phyloP scores from a whole-genome alignment of 2,113 vertebrate species.

The Tyrannus savana region DNA sequence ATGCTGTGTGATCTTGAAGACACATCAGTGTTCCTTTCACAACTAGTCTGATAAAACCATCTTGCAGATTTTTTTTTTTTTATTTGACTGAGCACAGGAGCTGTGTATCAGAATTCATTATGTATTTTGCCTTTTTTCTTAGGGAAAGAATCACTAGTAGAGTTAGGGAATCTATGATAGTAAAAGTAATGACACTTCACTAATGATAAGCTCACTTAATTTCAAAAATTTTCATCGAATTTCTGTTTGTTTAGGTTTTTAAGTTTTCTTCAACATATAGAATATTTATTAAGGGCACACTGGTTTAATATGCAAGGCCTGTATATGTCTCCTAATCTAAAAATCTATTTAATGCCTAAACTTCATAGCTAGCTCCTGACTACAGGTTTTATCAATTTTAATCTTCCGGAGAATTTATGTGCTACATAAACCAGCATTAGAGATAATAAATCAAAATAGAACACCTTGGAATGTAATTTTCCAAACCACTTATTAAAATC shows the following conservation, averaged over 20 bases:
- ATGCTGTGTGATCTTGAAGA: not conserved
- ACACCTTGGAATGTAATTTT: slow-evolving; percentile 42
- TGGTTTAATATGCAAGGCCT: slow-evolving; percentile 11
- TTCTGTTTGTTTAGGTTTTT: not conserved
- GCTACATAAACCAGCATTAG: not conserved
- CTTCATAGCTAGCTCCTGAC: slow-evolving; percentile 14
- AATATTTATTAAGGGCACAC: not conserved
- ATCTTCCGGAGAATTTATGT: slow-evolving; percentile 20
- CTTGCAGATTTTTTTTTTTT: not conserved
- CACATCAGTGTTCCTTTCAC: not conserved
- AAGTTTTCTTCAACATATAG: slow-evolving; percentile 9
- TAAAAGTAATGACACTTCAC: not conserved
- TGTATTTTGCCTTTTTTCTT: not conserved
- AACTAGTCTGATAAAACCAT: not conserved
- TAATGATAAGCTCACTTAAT: not conserved
- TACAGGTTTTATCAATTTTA: slow-evolving; percentile 42
- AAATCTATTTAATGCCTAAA: slow-evolving; percentile 31
- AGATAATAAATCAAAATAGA: slow-evolving; percentile 62
- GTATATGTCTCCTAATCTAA: slow-evolving; percentile 39
- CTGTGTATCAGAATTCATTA: not conserved
- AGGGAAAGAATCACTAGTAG: not conserved
- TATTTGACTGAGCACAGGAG: not conserved
- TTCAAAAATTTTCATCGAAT: not conserved
- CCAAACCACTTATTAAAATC: slow-evolving; percentile 40
- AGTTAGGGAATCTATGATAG: not conserved